Evolutionary conservation across 2,888 invertebrate species (phyloP), one percentile per base, ranked within the genome.

Genomic region (Drosophila mercatorum): DNA sequence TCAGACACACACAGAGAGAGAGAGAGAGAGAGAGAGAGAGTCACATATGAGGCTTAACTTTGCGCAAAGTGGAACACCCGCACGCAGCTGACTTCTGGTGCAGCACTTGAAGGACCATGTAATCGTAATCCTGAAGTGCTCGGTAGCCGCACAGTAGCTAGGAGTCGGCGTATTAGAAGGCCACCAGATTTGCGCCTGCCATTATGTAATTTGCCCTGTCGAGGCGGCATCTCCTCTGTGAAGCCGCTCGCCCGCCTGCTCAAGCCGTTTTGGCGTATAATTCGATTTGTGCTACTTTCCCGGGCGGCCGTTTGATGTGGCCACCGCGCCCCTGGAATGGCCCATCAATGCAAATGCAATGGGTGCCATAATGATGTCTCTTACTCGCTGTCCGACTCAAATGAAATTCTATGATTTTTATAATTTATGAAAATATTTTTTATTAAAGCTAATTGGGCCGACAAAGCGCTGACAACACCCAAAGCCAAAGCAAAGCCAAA

Each of bases 141-240:
- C 76, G 22, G 73, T 73, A 73, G 73, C 76, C 38, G 64, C 72
- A 76, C 79, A 73, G 75, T 81, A 80, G 78, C 80, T 46, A 51
- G 46, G 31, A 65, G 55, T 65, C 56, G 52, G 64, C 47, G 10
- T 28, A 51, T 68, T 52, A 44, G 68, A 63, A 53, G 43, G 49
- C 14, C 51, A 31, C 31, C n/a, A 58, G 66, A 73, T 87, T 87
- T 83, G 83, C 88, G 80, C 82, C 75, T 61, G 76, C 82, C 75
- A 90, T 90, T 90, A 90, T 90, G 87, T 89, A 91, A 91, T 90
- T 87, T 83, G 80, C 74, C 66, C 80, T 75, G 83, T 70, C 55
- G 43, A 47, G 52, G 36, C 72, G 78, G 78, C 70, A 26, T 66
- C 56, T 65, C 43, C 44, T 67, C 47, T 68, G 40, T 72, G 49